These are phyloP conservation scores for Lophotriccus pileatus DNA, from an alignment of 2,797 vertebrate genomes.

Conservation along the genomic window DNA sequence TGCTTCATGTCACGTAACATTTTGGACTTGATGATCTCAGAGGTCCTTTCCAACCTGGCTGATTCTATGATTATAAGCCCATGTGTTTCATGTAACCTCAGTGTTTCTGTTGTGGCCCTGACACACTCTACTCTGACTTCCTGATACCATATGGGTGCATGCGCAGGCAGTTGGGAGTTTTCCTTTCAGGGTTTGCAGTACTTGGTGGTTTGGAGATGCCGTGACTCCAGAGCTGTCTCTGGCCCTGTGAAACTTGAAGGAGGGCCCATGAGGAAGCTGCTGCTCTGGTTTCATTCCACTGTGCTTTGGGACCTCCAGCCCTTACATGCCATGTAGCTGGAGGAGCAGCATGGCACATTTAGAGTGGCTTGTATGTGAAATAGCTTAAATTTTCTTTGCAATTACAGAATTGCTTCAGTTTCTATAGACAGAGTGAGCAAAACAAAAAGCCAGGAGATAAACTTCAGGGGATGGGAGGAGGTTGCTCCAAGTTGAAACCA, in stretches of 20 bases:
- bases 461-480: fast-evolving
- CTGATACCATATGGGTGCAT: background rate
- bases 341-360: background rate
- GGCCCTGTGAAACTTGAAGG: background rate
- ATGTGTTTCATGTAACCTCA: fast-evolving
- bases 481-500: background rate
- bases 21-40: no score
- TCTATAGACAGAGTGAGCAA: background rate
- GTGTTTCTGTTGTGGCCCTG: background rate
- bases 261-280: background rate
- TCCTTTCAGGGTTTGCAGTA: background rate
- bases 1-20: background rate
- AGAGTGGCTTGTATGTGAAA: background rate
- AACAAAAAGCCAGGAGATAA: background rate
- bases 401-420: background rate
- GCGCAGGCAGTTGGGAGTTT: background rate
- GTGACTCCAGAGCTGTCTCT: background rate
- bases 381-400: background rate
- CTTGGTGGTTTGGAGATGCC: background rate
- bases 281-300: background rate
- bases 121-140: background rate
- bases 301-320: background rate
- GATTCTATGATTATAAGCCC: background rate
- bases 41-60: no score
- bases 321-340: background rate